Conservation (phyloP, 2,797 vertebrate species). For the Threskiornis aethiopicus region DNA sequence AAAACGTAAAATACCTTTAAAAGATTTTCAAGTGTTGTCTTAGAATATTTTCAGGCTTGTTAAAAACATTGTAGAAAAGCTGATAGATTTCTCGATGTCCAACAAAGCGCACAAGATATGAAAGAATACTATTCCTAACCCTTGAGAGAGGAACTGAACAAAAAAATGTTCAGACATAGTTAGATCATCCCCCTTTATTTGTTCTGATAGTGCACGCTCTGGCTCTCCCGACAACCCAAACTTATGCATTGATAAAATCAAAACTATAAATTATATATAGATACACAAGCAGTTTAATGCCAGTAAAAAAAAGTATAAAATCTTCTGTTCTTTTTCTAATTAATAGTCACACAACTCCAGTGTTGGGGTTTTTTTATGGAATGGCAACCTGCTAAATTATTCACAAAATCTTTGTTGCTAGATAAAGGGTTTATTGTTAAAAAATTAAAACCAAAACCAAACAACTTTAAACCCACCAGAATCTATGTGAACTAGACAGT, state of each 20-base stretch:
- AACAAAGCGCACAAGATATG: not conserved
- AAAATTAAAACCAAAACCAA: not conserved
- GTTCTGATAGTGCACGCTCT: not conserved
- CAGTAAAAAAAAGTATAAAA: not conserved
- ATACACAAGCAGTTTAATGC: not conserved
- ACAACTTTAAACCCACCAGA: not conserved
- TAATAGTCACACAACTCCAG: not conserved
- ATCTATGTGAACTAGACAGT: not conserved
- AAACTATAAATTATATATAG: not conserved
- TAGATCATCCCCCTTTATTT: not conserved
- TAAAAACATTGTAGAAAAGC: not conserved
- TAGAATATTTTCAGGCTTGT: not conserved
- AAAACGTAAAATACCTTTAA: not conserved
- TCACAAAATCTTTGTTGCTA: not conserved
- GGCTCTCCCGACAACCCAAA: not conserved
- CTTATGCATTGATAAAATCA: not conserved
- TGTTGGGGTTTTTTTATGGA: rapidly evolving
- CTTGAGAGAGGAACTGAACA: not conserved
- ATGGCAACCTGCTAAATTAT: not conserved
- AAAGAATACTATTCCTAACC: not conserved
- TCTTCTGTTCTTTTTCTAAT: not conserved
- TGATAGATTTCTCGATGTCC: not conserved
- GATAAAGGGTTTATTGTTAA: not conserved
- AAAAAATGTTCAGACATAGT: not conserved
- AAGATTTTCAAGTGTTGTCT: not conserved